These are phyloP conservation scores for Bombus pyrosoma DNA, from an alignment of 1,140 invertebrate genomes.

Conservation along the genomic window DNA sequence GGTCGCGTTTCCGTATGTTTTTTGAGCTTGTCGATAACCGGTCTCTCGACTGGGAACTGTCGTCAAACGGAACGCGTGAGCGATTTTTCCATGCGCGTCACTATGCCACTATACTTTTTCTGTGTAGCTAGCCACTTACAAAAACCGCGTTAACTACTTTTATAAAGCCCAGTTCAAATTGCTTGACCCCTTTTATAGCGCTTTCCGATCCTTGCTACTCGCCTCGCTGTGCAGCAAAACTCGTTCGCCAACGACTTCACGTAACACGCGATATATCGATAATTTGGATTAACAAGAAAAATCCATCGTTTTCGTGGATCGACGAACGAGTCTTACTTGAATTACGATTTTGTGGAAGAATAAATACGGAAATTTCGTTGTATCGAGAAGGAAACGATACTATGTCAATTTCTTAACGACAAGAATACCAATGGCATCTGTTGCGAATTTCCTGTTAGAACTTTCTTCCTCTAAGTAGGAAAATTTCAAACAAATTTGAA, in stretches of 20 bases:
- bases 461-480: slow-evolving; percentile 8
- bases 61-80: slow-evolving; percentile 21
- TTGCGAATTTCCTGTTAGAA: slow-evolving; percentile 1
- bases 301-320: background rate
- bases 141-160: slow-evolving; percentile 16
- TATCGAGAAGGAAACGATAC: background rate
- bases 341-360: background rate
- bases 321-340: background rate
- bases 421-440: background rate
- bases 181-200: slow-evolving; percentile 5
- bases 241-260: background rate
- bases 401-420: background rate
- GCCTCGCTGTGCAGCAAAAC: too few relatives aligned
- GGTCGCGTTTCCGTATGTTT: background rate
- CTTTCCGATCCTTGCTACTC: background rate
- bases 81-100: background rate
- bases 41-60: slow-evolving; percentile 3
- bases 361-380: background rate
- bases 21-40: slow-evolving; percentile 11
- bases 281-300: background rate
- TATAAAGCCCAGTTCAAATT: background rate
- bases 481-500: slow-evolving; percentile 42
- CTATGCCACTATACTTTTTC: too few relatives aligned
- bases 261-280: background rate
- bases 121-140: background rate